Conservation (phyloP, 2,113 vertebrate species). For the Lasiurus borealis region DNA sequence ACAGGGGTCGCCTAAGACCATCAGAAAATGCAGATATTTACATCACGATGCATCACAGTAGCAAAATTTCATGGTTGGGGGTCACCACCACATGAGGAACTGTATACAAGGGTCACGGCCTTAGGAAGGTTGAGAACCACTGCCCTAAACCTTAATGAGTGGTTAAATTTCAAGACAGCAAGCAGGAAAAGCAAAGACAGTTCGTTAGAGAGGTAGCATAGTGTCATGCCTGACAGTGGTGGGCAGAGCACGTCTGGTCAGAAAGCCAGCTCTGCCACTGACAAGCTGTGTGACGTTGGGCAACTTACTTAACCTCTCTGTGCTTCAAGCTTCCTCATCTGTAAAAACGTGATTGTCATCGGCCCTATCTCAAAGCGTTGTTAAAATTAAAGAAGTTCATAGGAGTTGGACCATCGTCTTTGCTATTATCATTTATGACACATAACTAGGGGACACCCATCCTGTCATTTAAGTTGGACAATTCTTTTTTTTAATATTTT, state of each 20-base stretch:
- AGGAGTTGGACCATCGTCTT: background rate
- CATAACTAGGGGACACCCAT: background rate
- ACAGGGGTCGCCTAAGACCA: too few relatives aligned
- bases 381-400: slow-evolving; percentile 12
- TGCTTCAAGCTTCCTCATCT: background rate
- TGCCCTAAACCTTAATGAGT: background rate
- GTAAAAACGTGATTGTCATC: background rate
- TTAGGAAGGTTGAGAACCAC: too few relatives aligned
- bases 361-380: background rate
- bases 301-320: slow-evolving; percentile 23
- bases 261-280: background rate
- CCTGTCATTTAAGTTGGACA: slow-evolving; percentile 10
- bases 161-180: background rate
- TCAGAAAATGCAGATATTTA: too few relatives aligned
- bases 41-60: too few relatives aligned
- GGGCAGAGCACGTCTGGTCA: background rate
- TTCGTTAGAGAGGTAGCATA: background rate
- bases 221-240: background rate
- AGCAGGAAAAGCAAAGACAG: background rate
- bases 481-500: too few relatives aligned
- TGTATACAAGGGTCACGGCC: too few relatives aligned
- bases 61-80: too few relatives aligned
- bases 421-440: background rate
- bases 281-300: background rate
- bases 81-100: too few relatives aligned